A percentile compares a stretch with the other conserved stretches of the same genome.
Evolutionary conservation across 2,797 vertebrate species (phyloP).

Genomic region (Coluber constrictor): DNA sequence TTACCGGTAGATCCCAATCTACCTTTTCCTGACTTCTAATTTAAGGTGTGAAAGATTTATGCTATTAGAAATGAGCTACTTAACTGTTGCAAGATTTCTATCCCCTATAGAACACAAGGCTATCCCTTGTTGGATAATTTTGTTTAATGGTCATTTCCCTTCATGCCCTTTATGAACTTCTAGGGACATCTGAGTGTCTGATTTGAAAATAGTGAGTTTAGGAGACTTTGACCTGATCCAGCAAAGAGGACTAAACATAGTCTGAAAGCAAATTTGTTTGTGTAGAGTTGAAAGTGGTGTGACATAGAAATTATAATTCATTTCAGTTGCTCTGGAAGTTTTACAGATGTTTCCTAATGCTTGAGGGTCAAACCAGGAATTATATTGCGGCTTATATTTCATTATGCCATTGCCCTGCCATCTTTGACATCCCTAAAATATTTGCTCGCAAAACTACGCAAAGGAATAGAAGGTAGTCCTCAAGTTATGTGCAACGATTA

Average conservation of each 20-base stretch:
- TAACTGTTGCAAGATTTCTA: background rate
- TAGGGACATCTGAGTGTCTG: background rate
- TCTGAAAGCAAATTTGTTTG: background rate
- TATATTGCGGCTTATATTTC: background rate
- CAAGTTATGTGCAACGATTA: too few species aligned
- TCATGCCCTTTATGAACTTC: background rate
- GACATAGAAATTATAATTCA: background rate
- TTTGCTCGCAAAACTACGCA: background rate
- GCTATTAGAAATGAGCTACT: background rate
- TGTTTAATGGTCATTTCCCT: background rate
- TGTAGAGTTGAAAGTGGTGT: background rate
- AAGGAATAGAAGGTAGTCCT: too few species aligned
- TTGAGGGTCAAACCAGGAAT: background rate
- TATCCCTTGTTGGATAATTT: background rate
- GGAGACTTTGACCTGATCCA: background rate
- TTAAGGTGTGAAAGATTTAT: background rate
- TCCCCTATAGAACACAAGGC: background rate
- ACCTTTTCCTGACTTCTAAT: background rate
- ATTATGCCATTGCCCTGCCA: background rate
- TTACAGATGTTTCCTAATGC: background rate
- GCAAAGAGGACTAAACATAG: background rate
- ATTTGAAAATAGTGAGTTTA: background rate
- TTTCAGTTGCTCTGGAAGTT: conserved; percentile 5
- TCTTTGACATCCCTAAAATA: background rate
- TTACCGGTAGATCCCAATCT: background rate